Evolutionary conservation across 2,113 vertebrate species (phyloP), one percentile per base, ranked within the genome.

Genomic region (Otolemur garnettii): DNA sequence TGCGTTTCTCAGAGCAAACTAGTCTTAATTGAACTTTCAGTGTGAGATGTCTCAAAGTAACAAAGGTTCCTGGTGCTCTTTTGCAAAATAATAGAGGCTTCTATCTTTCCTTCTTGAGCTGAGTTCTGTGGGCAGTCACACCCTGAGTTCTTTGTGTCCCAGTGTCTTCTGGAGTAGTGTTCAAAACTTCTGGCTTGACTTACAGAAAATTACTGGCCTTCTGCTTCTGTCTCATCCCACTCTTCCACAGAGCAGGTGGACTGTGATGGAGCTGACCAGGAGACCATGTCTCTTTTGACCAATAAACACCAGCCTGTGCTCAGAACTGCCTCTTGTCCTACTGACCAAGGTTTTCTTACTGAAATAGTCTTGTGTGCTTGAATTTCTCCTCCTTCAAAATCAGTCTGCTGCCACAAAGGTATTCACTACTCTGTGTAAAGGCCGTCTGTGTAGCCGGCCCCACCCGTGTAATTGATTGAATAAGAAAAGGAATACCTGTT

Each of bases 91-190:
- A 62, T 28, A 91, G 1, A 19, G 8, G n/a, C 19, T 3, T 74
- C 72, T 74, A 11, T 72, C 35, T 91, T 33, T 45, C 30, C 6
- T 38, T 55, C 50, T 35, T 62, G 4, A 10, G 4, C 57, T 30
- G 17, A 57, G 50, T 5, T n/a, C 18, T 12, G 24, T 18, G 19
- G 22, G 26, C 1, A 35, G 68, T 8, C 30, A 35, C 30, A 35
- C 35, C 24, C 14, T 26, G 26, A 66, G 64, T 26, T 3, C 1
- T 55, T 0, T 60, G 38, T 71, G 15, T 13, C 18, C 45, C 26
- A 35, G 5, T 4, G 0, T 38, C 30, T 87, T 71, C 7, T 1
- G 38, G 33, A 6, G 53, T 22, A 21, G 7, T 60, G 1, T 4
- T 59, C 62, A 35, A n/a, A 83, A 28, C 13, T 60, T 57, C 62